These are phyloP conservation scores for Globia sparganii DNA, from an alignment of 2,888 invertebrate genomes.

Conservation along the genomic window DNA sequence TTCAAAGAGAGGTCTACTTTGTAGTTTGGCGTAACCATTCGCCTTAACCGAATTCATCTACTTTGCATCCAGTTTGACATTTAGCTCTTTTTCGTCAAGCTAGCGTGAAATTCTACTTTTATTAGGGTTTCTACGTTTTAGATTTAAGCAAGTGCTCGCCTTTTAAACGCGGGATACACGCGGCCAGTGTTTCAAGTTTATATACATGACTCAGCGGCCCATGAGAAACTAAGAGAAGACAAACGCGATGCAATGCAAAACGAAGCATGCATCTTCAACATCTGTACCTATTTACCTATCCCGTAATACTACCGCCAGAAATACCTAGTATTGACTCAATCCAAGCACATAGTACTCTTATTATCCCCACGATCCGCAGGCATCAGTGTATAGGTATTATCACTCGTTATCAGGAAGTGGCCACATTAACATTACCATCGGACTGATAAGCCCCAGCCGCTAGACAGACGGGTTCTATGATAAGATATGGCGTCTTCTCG, in stretches of 20 bases:
- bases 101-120: not conserved
- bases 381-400: slow-evolving; percentile 61
- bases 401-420: slow-evolving; percentile 66
- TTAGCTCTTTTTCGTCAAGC: not conserved
- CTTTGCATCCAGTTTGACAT: not conserved
- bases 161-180: not conserved
- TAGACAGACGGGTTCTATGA: slow-evolving; percentile 67
- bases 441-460: slow-evolving; percentile 66
- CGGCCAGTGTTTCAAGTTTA: not conserved
- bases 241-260: not conserved
- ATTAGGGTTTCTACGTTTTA: not conserved
- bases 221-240: not conserved
- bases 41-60: too few species aligned
- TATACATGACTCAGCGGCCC: not conserved
- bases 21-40: too few species aligned
- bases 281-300: slow-evolving; percentile 7
- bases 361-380: slow-evolving; percentile 23
- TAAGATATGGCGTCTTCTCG: slow-evolving; percentile 67
- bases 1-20: too few species aligned
- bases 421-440: slow-evolving; percentile 61
- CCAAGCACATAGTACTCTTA: slow-evolving; percentile 32
- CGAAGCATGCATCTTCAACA: not conserved
- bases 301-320: not conserved
- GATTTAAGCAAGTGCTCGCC: not conserved
- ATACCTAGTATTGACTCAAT: slow-evolving; percentile 9